phyloP scores from a whole-genome alignment of 2,888 invertebrate species.

The Apodemia duryi region DNA sequence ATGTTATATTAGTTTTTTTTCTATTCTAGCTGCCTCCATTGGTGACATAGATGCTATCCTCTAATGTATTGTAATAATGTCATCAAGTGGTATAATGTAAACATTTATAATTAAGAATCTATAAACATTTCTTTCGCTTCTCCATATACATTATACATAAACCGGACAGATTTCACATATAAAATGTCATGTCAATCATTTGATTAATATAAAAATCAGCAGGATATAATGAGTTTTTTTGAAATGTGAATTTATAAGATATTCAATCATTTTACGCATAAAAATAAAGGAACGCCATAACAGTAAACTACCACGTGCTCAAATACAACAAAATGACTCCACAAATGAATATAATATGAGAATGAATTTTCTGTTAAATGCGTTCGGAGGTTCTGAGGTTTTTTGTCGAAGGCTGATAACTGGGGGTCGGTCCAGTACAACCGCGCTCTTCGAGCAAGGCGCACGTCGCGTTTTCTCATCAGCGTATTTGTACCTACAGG shows the following conservation, averaged over 20 bases:
- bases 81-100: too few relatives aligned
- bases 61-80: too few relatives aligned
- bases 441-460: conserved; percentile 5
- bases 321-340: conserved; percentile 28
- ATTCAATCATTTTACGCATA: neutral
- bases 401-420: conserved; percentile 60
- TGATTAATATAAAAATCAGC: too few relatives aligned
- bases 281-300: conserved; percentile 1
- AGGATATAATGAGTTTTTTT: too few relatives aligned
- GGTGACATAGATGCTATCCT: too few relatives aligned
- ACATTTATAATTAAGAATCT: too few relatives aligned
- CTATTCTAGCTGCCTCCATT: too few relatives aligned
- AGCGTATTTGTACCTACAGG: neutral
- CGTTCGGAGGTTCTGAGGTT: conserved; percentile 37
- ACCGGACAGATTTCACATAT: too few relatives aligned
- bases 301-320: conserved; percentile 17
- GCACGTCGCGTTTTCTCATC: conserved; percentile 2
- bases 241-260: neutral
- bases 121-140: too few relatives aligned
- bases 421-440: conserved; percentile 25
- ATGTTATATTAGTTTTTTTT: too few relatives aligned
- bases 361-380: conserved; percentile 37
- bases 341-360: conserved; percentile 34
- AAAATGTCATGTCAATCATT: too few relatives aligned
- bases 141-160: too few relatives aligned